Evolutionary conservation across 2,888 invertebrate species (phyloP).

Genomic region (Noctua comes): DNA sequence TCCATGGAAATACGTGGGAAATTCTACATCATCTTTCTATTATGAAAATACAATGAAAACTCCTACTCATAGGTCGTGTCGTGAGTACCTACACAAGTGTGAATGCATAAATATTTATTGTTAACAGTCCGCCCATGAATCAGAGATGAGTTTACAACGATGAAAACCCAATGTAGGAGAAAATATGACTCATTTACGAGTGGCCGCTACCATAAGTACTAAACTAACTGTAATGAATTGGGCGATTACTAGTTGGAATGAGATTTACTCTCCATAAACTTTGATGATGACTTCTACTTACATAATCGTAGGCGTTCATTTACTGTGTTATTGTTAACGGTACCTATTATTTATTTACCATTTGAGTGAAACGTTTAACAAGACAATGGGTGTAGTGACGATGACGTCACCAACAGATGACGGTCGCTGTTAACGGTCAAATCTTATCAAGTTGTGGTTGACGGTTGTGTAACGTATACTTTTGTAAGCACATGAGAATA

Average conservation of each 20-base stretch:
- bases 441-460: slow-evolving; percentile 58
- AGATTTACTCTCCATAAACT: slow-evolving; percentile 34
- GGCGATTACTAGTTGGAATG: slow-evolving; percentile 16
- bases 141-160: slow-evolving; percentile 23
- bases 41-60: slow-evolving; percentile 21
- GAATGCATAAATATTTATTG: slow-evolving; percentile 25
- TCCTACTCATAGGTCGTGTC: slow-evolving; percentile 13
- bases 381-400: slow-evolving; percentile 41
- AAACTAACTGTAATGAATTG: slow-evolving; percentile 27
- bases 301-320: slow-evolving; percentile 2
- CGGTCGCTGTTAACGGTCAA: slow-evolving; percentile 49
- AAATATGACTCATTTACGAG: slow-evolving; percentile 48
- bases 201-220: slow-evolving; percentile 25
- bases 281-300: slow-evolving; percentile 11
- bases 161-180: slow-evolving; percentile 31
- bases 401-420: slow-evolving; percentile 50
- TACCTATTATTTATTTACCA: background rate
- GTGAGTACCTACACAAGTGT: slow-evolving; percentile 3
- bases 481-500: slow-evolving; percentile 13
- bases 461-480: slow-evolving; percentile 4
- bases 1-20: slow-evolving; percentile 27
- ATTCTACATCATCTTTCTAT: slow-evolving; percentile 23
- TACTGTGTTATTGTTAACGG: slow-evolving; percentile 21
- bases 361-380: slow-evolving; percentile 11
- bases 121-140: slow-evolving; percentile 39